phyloP scores from a whole-genome alignment of 1,140 invertebrate species.

The Meteorus sp. region DNA sequence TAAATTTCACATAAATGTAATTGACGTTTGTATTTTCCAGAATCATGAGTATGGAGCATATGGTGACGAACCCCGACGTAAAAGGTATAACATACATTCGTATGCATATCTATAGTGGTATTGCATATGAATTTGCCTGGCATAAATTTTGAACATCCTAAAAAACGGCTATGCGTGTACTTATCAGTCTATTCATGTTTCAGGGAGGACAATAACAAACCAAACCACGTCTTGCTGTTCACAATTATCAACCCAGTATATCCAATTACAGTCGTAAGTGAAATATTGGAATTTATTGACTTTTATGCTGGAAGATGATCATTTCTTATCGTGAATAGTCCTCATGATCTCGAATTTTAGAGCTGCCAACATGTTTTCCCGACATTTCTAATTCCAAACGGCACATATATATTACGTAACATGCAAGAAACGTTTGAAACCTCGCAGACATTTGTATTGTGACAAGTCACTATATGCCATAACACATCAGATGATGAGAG shows the following conservation, averaged over 20 bases:
- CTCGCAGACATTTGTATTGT: no score
- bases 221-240: slow-evolving; percentile 92
- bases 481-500: no score
- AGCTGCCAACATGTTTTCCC: background rate
- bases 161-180: no score
- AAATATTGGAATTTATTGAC: no score
- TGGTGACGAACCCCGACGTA: slow-evolving; percentile 58
- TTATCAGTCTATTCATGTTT: slow-evolving; percentile 34
- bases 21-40: slow-evolving; percentile 47
- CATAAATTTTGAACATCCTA: slow-evolving; percentile 8
- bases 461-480: no score
- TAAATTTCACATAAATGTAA: slow-evolving; percentile 8
- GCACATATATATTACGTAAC: background rate
- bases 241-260: slow-evolving; percentile 97
- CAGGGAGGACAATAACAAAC: slow-evolving; percentile 63
- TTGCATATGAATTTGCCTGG: no score
- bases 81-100: slow-evolving; percentile 45
- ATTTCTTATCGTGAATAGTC: no score
- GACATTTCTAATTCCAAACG: no score
- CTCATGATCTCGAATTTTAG: no score
- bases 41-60: slow-evolving; percentile 59
- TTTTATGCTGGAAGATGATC: no score
- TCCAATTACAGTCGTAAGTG: slow-evolving; percentile 97
- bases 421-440: no score
- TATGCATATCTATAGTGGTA: no score